Evolutionary conservation across 2,797 vertebrate genomes (phyloP), one percentile per base, ranked within the genome.

Genomic region (Ambastaia sidthimunki): DNA sequence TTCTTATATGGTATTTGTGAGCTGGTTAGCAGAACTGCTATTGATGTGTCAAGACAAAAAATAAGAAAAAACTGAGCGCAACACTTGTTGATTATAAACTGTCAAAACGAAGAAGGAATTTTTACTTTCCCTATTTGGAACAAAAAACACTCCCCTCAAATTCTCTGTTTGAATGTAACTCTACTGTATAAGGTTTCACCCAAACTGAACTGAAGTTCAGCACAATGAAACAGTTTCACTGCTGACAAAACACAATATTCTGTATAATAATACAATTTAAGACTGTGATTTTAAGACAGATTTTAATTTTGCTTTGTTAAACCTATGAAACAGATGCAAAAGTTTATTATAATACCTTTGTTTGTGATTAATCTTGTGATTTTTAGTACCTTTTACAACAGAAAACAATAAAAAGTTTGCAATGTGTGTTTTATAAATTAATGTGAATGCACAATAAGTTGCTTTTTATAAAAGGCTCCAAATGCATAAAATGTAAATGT

Each of bases 51-150:
- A 88, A 76, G 85, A 79, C 88, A 89, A 76, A 70, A 80, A 82
- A 79, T 87, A 89, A 88, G 90, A 90, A 91, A 87, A 89, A 83
- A 88, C 85, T 86, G 52, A 88, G 86, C 82, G 85, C 85, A 89
- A 90, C 91, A 93, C 93, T 92, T 93, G 92, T 93, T 94, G 93
- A 94, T 94, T 93, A 94, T 93, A 91, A 94, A 92, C 89, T 90
- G 88, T 88, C 84, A 88, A 86, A 89, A 89, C 80, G 85, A 34
- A 71, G 59, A 50, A 31, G 50, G 67, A 78, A 74, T 71, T 67
- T 13, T 72, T 71, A 77, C 74, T 57, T 80, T 78, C 67, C 21
- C 63, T 44, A 59, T 82, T 37, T 83, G 73, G 85, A 91, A 88
- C 87, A 55, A 48, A 82, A 80, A 81, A 80, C 37, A 68, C 7